phyloP scores from a whole-genome alignment of 2,113 vertebrate species.

The Siniperca knerii region DNA sequence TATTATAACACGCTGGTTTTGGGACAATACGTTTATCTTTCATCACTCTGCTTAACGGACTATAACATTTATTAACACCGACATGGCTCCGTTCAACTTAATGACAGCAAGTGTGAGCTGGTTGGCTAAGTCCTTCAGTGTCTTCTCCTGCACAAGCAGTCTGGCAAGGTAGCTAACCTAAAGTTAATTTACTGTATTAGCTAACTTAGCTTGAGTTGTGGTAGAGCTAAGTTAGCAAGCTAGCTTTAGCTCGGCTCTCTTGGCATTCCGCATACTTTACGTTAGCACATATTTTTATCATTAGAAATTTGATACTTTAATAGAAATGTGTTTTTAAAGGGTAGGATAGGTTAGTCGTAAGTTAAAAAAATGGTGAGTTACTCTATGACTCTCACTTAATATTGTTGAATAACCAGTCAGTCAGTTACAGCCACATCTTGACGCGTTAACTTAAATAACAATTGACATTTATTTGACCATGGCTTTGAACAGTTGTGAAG shows the following conservation, averaged over 20 bases:
- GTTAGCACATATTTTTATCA: no score
- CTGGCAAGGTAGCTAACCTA: slow-evolving; percentile 66
- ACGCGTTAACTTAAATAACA: not conserved
- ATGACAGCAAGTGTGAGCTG: slow-evolving; percentile 69
- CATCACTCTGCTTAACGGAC: not conserved
- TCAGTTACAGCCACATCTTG: no score
- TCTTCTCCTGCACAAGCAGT: slow-evolving; percentile 57
- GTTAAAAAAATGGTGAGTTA: not conserved
- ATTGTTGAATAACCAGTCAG: not conserved
- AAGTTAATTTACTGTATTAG: not conserved
- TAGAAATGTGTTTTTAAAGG: not conserved
- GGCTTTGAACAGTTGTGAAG: not conserved
- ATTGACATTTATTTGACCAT: not conserved
- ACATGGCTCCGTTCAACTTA: slow-evolving; percentile 77
- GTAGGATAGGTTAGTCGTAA: no score
- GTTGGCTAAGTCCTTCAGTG: slow-evolving; percentile 69
- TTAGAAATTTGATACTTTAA: no score
- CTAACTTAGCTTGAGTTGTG: not conserved
- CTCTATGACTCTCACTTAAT: not conserved
- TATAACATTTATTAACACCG: not conserved
- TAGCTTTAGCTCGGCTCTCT: not conserved
- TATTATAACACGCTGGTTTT: no score
- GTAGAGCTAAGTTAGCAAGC: not conserved
- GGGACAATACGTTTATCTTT: not conserved
- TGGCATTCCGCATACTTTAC: not conserved